Evolutionary conservation across 2,888 invertebrate genomes (phyloP).

Genomic region (Oligia latruncula): DNA sequence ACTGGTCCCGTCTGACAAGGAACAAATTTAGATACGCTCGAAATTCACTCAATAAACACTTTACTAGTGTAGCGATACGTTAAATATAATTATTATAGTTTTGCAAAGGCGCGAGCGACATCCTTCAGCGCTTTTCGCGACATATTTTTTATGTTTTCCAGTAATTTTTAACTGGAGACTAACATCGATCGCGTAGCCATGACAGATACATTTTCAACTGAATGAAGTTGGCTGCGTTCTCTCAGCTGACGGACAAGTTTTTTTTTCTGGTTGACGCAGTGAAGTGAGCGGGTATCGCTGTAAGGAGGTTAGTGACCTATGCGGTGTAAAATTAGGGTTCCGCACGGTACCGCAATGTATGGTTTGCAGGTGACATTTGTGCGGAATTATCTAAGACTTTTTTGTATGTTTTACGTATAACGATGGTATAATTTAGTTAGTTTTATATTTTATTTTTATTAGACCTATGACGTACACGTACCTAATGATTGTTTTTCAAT

Average conservation of each 20-base stretch:
- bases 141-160: conserved; percentile 87
- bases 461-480: too few relatives aligned
- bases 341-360: conserved; percentile 47
- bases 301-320: conserved; percentile 81
- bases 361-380: conserved; percentile 47
- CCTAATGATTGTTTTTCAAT: background rate
- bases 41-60: conserved; percentile 87
- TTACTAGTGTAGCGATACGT: conserved; percentile 75
- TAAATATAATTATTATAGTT: conserved; percentile 78
- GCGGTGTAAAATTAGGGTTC: conserved; percentile 69
- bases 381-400: conserved; percentile 29
- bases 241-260: conserved; percentile 88
- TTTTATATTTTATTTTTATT: background rate
- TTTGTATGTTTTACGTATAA: conserved; percentile 1
- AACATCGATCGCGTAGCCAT: conserved; percentile 89
- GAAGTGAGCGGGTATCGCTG: conserved; percentile 76
- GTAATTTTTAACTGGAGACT: conserved; percentile 81
- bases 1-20: conserved; percentile 82
- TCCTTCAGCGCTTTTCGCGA: conserved; percentile 77
- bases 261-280: conserved; percentile 77
- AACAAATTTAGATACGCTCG: conserved; percentile 88
- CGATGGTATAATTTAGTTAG: background rate
- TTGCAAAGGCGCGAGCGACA: conserved; percentile 71
- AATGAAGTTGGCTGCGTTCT: conserved; percentile 82
- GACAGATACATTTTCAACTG: conserved; percentile 86